Evolutionary conservation across 2,888 invertebrate genomes (phyloP), one percentile per base, ranked within the genome.

Genomic region (Automeris io): DNA sequence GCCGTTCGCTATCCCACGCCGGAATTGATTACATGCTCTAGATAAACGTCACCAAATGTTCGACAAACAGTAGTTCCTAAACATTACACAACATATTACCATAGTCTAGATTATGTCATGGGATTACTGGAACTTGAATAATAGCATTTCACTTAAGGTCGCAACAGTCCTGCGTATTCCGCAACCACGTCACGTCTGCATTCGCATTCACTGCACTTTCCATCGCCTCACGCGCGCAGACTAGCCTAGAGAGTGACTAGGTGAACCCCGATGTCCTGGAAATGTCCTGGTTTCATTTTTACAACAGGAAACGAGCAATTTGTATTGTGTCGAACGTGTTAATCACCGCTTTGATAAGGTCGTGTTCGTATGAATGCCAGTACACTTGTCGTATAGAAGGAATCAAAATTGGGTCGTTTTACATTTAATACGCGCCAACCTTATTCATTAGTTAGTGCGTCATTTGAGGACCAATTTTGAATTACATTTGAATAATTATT

Each of bases 31-130:
- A n/a, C n/a, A n/a, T n/a, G n/a, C n/a, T n/a, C n/a, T n/a, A n/a
- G n/a, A n/a, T n/a, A n/a, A n/a, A n/a, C n/a, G n/a, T n/a, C n/a
- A n/a, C n/a, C n/a, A n/a, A n/a, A n/a, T n/a, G n/a, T n/a, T n/a
- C n/a, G n/a, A n/a, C n/a, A n/a, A n/a, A 11, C 12, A 12, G 5
- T 4, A 33, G 18, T 22, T 22, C 22, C 8, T 35, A 29, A 22
- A 16, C 22, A 32, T 37, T 37, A 32, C 31, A 18, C 22, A 37
- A 37, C 13, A 29, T 37, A 58, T 59, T 57, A 53, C 51, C 62
- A 72, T 66, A 69, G 68, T 71, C 61, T 73, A 67, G 71, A 77
- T 83, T 83, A 81, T 83, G 82, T 83, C 82, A 83, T 76, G 74
- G 69, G 82, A 75, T 75, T 80, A 80, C 72, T 80, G 52, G 81